These are phyloP conservation scores for Oenanthe oenanthe DNA, from an alignment of 2,113 vertebrate genomes.

Conservation along the genomic window DNA sequence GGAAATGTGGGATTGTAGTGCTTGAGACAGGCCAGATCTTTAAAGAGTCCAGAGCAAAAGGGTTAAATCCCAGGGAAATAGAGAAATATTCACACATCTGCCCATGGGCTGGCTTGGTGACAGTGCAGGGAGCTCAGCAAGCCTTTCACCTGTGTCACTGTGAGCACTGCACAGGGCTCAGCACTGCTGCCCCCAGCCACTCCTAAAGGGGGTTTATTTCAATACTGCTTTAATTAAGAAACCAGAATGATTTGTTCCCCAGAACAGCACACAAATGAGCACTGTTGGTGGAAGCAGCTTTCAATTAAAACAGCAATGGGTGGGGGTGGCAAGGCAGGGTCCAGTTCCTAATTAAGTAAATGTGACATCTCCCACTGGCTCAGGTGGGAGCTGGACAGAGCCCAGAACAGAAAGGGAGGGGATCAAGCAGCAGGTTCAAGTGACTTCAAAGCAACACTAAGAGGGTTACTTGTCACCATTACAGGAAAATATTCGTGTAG, in stretches of 20 bases:
- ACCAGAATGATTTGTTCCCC: background rate
- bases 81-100: background rate
- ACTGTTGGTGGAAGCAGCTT: background rate
- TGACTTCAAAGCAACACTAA: background rate
- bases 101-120: background rate
- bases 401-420: background rate
- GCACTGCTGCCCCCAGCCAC: background rate
- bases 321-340: background rate
- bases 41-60: background rate
- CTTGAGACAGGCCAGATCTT: accelerated
- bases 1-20: background rate
- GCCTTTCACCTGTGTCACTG: accelerated
- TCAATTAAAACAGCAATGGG: slow-evolving; percentile 10
- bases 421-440: background rate
- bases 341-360: background rate
- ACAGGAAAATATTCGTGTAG: background rate
- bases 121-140: background rate
- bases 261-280: background rate
- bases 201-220: background rate
- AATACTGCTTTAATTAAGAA: background rate
- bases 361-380: background rate
- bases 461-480: background rate
- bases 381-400: background rate
- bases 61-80: background rate
- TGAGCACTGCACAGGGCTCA: background rate